These are phyloP conservation scores for Tragopan temminckii DNA, from an alignment of 2,797 vertebrate genomes.

Conservation along the genomic window DNA sequence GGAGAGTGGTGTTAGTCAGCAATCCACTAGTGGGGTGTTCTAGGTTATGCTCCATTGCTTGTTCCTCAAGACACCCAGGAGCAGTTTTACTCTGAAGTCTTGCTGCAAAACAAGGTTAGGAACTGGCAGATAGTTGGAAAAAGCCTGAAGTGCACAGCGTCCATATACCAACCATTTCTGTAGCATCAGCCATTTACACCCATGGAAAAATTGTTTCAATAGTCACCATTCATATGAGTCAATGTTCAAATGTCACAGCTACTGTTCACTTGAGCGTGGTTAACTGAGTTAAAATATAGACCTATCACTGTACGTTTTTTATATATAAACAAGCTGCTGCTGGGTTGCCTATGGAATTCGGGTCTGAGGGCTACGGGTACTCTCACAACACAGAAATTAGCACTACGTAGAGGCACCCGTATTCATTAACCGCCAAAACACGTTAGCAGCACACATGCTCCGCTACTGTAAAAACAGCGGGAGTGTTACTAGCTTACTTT, in stretches of 20 bases:
- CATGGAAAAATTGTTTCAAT: neutral
- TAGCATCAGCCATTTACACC: neutral
- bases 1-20: neutral
- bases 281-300: neutral
- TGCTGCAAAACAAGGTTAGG: neutral
- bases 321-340: too few relatives aligned
- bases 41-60: too few relatives aligned
- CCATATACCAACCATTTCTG: neutral
- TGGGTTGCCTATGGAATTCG: neutral
- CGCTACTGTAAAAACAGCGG: neutral
- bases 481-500: neutral
- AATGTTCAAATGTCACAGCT: neutral
- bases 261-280: rapidly evolving
- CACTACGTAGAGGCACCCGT: neutral
- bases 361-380: neutral
- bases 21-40: rapidly evolving
- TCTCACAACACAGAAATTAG: neutral
- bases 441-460: neutral
- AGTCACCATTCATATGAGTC: neutral
- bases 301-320: neutral
- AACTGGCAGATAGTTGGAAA: neutral
- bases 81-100: neutral
- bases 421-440: neutral
- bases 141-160: neutral
- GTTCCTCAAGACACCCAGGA: neutral